Conservation (phyloP, 1,140 invertebrate species). For the Neodiprion lecontei region DNA sequence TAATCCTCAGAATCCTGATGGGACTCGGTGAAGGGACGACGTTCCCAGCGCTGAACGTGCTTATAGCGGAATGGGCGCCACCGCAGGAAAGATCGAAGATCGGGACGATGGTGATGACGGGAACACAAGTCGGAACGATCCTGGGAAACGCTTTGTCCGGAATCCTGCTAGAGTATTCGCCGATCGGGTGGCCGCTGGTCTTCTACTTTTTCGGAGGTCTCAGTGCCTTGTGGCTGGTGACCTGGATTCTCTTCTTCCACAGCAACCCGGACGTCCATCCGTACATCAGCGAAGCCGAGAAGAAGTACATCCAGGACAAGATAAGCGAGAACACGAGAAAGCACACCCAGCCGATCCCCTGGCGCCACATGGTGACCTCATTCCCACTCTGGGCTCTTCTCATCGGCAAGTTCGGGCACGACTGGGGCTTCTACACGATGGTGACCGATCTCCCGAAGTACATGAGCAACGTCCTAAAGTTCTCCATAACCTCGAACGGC, state of each 20-base stretch:
- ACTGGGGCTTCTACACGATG: too few species aligned
- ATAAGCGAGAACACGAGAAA: conserved; percentile 57
- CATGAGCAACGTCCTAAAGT: conserved; percentile 75
- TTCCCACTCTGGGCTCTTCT: conserved; percentile 74
- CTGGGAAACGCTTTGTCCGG: conserved; percentile 50
- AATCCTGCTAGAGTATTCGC: conserved; percentile 48
- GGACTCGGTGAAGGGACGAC: too few species aligned
- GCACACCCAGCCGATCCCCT: conserved; percentile 67
- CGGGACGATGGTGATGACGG: conserved; percentile 64
- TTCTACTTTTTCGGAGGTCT: conserved; percentile 64
- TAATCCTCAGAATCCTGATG: background rate
- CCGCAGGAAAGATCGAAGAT: conserved; percentile 58
- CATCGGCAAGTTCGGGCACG: conserved; percentile 69
- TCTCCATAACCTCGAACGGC: conserved; percentile 52
- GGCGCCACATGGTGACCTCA: conserved; percentile 75
- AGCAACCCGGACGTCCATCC: conserved; percentile 74
- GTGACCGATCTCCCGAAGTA: too few species aligned
- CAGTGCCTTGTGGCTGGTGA: conserved; percentile 46
- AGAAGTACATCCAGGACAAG: conserved; percentile 63
- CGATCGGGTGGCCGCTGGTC: conserved; percentile 55
- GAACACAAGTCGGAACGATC: conserved; percentile 72
- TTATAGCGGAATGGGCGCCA: conserved; percentile 65
- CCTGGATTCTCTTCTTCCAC: conserved; percentile 61
- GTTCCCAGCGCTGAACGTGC: background rate
- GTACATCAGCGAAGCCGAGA: conserved; percentile 70